Conservation (phyloP, 2,113 vertebrate species). For the Ameiurus melas region DNA sequence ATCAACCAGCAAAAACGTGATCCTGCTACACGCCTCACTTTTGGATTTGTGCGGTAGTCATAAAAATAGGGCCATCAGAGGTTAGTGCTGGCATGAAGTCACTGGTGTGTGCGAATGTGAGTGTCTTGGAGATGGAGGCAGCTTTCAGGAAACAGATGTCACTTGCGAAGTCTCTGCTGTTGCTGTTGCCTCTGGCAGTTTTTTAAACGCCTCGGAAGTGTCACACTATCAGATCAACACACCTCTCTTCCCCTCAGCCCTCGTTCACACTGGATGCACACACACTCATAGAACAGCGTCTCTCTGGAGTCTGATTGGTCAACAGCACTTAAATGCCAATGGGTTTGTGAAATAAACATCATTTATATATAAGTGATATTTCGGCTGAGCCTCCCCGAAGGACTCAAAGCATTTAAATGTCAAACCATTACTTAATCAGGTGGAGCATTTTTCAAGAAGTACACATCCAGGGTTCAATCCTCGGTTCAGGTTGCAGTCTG, state of each 20-base stretch:
- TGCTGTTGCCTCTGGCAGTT: conserved; percentile 26
- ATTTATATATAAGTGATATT: neutral
- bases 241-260: neutral
- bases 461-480: neutral
- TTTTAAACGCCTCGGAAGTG: conserved; percentile 32
- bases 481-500: neutral
- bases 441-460: neutral
- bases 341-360: neutral
- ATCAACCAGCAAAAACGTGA: neutral
- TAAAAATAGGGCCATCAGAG: neutral
- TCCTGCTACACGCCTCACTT: neutral
- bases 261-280: neutral
- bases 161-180: conserved; percentile 3
- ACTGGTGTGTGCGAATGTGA: neutral
- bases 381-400: neutral
- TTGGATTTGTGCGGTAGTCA: neutral
- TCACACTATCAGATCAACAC: conserved; percentile 26
- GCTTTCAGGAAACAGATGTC: conserved; percentile 26
- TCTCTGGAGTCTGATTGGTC: neutral
- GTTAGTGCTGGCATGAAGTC: neutral
- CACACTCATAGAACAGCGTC: neutral
- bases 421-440: neutral
- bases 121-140: neutral
- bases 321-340: neutral
- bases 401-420: neutral